These are phyloP conservation scores for Octomys mimax DNA, from an alignment of 2,797 vertebrate species.

Conservation along the genomic window DNA sequence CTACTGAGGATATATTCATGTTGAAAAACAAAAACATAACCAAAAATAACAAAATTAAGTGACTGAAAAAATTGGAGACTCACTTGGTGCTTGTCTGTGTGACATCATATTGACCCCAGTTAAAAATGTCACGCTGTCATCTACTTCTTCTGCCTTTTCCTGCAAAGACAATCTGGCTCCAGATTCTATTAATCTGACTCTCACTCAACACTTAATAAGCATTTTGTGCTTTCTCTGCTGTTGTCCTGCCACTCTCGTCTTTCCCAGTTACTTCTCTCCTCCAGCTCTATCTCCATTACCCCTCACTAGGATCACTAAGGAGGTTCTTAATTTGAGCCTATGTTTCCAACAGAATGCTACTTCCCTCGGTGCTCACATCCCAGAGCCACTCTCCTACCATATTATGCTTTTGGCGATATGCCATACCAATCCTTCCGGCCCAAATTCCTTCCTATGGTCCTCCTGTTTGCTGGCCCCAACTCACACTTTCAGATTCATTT, in stretches of 20 bases:
- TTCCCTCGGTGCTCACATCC: background rate
- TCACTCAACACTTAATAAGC: background rate
- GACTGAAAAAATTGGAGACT: background rate
- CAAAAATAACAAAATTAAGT: constrained; percentile 43
- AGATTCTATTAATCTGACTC: background rate
- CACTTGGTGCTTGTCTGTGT: background rate
- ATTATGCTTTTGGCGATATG: background rate
- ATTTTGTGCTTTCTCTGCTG: background rate
- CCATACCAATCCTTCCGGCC: background rate
- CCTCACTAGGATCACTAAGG: background rate
- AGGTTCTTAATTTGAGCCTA: background rate
- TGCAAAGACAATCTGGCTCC: background rate
- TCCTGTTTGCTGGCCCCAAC: background rate
- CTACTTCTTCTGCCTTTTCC: background rate
- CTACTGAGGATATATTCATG: constrained; percentile 16
- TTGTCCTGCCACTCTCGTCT: background rate
- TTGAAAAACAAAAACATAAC: constrained; percentile 49
- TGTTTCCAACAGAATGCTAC: background rate
- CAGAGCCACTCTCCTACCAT: background rate
- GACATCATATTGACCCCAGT: background rate
- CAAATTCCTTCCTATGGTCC: background rate
- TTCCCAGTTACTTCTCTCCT: background rate
- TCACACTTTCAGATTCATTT: background rate
- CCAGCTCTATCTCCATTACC: background rate
- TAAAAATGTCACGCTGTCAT: background rate